Conservation (phyloP, 2,113 vertebrate species). For the Lucifuga dentata region DNA sequence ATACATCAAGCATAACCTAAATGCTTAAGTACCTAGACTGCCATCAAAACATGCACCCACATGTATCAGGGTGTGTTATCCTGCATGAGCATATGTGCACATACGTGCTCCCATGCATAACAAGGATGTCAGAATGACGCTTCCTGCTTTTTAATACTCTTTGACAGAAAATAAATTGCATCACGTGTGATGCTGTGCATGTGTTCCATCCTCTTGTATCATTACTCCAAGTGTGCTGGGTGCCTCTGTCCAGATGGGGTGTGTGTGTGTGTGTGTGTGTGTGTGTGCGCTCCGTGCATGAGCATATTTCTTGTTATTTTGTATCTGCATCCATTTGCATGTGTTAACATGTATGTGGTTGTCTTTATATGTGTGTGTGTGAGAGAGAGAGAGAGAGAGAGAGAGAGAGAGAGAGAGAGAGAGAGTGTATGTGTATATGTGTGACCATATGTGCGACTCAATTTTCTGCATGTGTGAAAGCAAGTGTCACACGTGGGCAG, state of each 20-base stretch:
- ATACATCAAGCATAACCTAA: conserved; percentile 37
- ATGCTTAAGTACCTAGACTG: conserved; percentile 38
- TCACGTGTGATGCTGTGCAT: not conserved
- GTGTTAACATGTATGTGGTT: conserved; percentile 1
- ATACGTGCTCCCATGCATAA: conserved; percentile 6
- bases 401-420: too few species aligned
- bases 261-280: not conserved
- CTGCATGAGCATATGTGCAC: conserved; percentile 22
- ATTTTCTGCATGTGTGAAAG: conserved; percentile 1
- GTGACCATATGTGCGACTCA: not conserved
- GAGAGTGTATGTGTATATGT: conserved; percentile 5
- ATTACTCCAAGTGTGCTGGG: not conserved
- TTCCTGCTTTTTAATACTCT: conserved; percentile 13
- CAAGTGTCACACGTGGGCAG: not conserved
- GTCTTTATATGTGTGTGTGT: not conserved
- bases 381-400: too few species aligned
- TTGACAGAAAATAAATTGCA: conserved; percentile 20
- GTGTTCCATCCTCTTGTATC: conserved; percentile 10
- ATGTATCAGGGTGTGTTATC: conserved; percentile 24
- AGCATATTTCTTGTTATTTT: conserved; percentile 3
- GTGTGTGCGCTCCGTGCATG: conserved; percentile 3
- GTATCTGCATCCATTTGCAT: conserved; percentile 2
- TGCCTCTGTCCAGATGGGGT: conserved; percentile 30
- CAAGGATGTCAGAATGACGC: not conserved
- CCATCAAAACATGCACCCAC: conserved; percentile 34